Evolutionary conservation across 2,797 vertebrate genomes (phyloP).

Genomic region (Pteropus rufus): DNA sequence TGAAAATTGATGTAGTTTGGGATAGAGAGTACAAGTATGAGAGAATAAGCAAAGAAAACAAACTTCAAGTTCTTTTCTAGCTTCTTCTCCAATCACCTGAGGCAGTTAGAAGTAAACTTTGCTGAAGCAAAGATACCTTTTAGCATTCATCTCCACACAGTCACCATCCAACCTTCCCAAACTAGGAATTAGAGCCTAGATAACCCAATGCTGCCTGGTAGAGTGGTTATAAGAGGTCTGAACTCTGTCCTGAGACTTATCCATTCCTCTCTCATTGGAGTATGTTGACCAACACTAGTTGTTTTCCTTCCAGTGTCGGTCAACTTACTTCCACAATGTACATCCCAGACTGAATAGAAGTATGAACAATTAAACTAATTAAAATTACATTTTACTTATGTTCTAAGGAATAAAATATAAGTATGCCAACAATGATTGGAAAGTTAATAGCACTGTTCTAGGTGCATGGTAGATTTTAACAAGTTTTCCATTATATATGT

Average conservation of each 20-base stretch:
- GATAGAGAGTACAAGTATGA: neutral
- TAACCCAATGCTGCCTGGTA: neutral
- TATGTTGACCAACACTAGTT: neutral
- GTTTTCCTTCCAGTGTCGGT: neutral
- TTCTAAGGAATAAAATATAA: neutral
- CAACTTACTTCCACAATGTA: neutral
- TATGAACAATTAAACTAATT: neutral
- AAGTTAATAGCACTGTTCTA: neutral
- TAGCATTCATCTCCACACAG: neutral
- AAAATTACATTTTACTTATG: neutral
- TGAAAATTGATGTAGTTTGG: neutral
- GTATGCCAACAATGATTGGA: neutral
- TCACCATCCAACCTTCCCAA: neutral
- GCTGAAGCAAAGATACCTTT: neutral
- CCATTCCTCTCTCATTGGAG: neutral
- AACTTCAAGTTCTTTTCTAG: neutral
- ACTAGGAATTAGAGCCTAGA: neutral
- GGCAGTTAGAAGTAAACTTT: neutral
- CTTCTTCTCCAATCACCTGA: neutral
- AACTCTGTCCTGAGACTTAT: neutral
- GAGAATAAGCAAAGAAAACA: neutral
- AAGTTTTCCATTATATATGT: neutral
- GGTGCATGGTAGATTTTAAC: neutral
- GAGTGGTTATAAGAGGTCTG: neutral
- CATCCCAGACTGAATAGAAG: neutral